Evolutionary conservation across 2,888 invertebrate genomes (phyloP).

Genomic region (Chloroclysta siterata): DNA sequence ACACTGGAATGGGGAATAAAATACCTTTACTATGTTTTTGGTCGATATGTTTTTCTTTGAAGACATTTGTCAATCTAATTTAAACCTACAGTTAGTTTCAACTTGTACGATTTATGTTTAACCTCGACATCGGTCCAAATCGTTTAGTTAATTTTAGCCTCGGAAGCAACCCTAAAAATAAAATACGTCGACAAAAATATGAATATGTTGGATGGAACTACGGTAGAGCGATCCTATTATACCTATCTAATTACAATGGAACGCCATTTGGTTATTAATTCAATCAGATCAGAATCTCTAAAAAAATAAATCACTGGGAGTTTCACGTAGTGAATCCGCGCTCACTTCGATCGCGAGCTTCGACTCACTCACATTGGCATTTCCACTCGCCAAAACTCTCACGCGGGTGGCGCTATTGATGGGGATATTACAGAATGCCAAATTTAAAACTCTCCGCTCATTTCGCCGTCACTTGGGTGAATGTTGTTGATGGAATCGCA

Average conservation of each 20-base stretch:
- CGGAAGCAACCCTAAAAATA: constrained; percentile 38
- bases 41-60: constrained; percentile 7
- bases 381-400: no score
- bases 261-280: constrained; percentile 54
- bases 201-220: constrained; percentile 43
- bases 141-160: constrained; percentile 38
- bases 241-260: constrained; percentile 41
- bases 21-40: constrained; percentile 13
- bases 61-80: constrained; percentile 19
- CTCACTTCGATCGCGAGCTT: no score
- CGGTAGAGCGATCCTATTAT: constrained; percentile 47
- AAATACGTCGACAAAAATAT: constrained; percentile 34
- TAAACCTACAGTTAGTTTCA: constrained; percentile 19
- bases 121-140: constrained; percentile 34
- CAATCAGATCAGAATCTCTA: constrained; percentile 56
- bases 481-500: no score
- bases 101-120: constrained; percentile 36
- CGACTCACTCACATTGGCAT: no score
- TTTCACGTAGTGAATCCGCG: no score
- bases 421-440: no score
- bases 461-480: no score
- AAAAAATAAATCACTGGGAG: no score
- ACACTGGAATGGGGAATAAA: background rate
- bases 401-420: no score
- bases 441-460: no score